These are phyloP conservation scores for Dolichallabes microphthalmus DNA, from an alignment of 2,113 vertebrate genomes.

Conservation along the genomic window DNA sequence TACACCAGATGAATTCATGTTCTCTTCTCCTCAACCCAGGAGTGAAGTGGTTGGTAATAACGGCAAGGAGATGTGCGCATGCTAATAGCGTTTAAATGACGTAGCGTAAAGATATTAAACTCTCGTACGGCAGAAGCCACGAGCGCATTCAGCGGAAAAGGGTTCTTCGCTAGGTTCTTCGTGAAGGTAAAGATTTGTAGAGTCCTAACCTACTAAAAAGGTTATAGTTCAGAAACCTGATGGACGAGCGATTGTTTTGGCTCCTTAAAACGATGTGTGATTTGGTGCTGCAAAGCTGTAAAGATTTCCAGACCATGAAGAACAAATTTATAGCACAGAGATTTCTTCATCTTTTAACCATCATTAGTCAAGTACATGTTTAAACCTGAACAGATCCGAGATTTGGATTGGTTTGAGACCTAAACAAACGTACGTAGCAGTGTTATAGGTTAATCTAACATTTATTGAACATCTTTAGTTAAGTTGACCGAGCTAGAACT, in stretches of 20 bases:
- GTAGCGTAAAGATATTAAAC: background rate
- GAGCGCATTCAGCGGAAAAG: background rate
- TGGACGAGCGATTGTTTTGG: background rate
- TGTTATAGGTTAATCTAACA: too few species aligned
- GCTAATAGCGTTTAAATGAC: background rate
- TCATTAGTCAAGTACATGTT: background rate
- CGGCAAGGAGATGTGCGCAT: background rate
- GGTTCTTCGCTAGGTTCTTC: background rate
- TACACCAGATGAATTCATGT: background rate
- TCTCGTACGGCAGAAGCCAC: background rate
- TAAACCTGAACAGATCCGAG: too few species aligned
- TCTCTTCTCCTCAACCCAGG: background rate
- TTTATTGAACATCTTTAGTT: background rate
- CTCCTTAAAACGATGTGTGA: background rate
- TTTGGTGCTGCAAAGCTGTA: background rate
- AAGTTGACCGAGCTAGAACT: background rate
- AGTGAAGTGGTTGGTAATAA: background rate
- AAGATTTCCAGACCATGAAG: background rate
- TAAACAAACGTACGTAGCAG: background rate
- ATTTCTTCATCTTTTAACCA: background rate
- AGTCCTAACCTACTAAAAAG: too few species aligned
- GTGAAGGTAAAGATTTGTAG: background rate
- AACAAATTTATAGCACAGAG: background rate
- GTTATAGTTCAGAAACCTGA: too few species aligned
- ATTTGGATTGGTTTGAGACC: background rate